phyloP scores from a whole-genome alignment of 2,888 invertebrate species.

The Serripes groenlandicus region DNA sequence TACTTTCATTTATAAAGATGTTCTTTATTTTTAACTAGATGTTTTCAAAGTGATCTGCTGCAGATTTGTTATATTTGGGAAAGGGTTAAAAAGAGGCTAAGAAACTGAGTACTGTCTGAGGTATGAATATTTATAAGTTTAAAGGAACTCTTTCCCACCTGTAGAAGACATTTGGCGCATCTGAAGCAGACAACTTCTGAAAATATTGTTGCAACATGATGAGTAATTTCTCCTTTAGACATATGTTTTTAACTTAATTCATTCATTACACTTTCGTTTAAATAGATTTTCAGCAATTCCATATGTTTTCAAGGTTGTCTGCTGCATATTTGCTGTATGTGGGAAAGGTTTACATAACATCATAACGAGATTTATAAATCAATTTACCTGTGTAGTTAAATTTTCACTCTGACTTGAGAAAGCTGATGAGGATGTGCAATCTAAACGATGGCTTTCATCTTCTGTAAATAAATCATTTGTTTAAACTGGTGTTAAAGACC shows the following conservation, averaged over 20 bases:
- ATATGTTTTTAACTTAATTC: too few relatives aligned
- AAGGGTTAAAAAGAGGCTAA: not conserved
- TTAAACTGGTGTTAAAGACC: too few relatives aligned
- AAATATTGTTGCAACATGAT: too few relatives aligned
- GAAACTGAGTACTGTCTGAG: not conserved
- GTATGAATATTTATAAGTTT: too few relatives aligned
- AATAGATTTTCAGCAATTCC: too few relatives aligned
- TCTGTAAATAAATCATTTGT: too few relatives aligned
- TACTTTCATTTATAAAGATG: not conserved
- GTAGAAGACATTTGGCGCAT: too few relatives aligned
- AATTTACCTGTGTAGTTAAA: slow-evolving; percentile 76
- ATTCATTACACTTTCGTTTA: too few relatives aligned
- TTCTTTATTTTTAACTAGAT: not conserved
- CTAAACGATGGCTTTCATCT: slow-evolving; percentile 65
- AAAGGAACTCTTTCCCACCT: too few relatives aligned
- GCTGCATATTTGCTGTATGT: not conserved
- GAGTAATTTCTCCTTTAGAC: too few relatives aligned
- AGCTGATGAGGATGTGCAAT: slow-evolving; percentile 77
- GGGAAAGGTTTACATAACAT: not conserved
- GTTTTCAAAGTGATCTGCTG: not conserved
- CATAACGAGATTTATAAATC: too few relatives aligned
- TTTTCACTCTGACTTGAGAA: slow-evolving; percentile 80
- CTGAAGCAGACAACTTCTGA: too few relatives aligned
- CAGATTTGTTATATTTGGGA: not conserved
- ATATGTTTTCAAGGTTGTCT: not conserved